Conservation (phyloP, 2,888 invertebrate species). For the Griposia aprilina region DNA sequence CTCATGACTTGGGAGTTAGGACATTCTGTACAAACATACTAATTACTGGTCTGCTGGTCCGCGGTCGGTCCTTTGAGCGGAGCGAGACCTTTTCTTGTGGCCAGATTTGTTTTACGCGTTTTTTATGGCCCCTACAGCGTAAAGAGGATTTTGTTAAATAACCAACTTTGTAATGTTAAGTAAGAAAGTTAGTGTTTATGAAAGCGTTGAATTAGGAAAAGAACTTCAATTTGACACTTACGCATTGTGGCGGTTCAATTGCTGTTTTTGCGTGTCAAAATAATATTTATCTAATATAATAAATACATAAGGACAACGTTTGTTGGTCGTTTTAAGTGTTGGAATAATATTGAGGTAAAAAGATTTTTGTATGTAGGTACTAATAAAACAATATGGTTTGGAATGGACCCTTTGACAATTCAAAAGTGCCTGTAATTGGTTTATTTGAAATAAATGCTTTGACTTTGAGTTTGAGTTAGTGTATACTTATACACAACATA, state of each 20-base stretch:
- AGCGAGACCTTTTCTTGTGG: conserved; percentile 56
- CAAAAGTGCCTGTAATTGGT: too few species aligned
- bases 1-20: conserved; percentile 18
- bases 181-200: conserved; percentile 44
- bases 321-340: background rate
- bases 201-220: conserved; percentile 40
- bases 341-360: background rate
- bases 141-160: conserved; percentile 62
- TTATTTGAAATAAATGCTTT: too few species aligned
- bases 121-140: conserved; percentile 57
- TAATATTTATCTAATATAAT: too few species aligned
- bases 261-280: background rate
- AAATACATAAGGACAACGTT: background rate
- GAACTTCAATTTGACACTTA: conserved; percentile 29
- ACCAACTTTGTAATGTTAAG: conserved; percentile 61
- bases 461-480: too few species aligned
- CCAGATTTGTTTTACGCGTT: conserved; percentile 62
- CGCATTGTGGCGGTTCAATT: background rate
- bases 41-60: conserved; percentile 47
- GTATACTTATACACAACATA: too few species aligned
- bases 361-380: too few species aligned
- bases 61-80: conserved; percentile 60
- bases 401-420: too few species aligned
- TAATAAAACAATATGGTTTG: background rate
- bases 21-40: conserved; percentile 47